These are phyloP conservation scores for Drosophila nr. perissopoda DNA, from an alignment of 2,888 invertebrate species.

Conservation along the genomic window DNA sequence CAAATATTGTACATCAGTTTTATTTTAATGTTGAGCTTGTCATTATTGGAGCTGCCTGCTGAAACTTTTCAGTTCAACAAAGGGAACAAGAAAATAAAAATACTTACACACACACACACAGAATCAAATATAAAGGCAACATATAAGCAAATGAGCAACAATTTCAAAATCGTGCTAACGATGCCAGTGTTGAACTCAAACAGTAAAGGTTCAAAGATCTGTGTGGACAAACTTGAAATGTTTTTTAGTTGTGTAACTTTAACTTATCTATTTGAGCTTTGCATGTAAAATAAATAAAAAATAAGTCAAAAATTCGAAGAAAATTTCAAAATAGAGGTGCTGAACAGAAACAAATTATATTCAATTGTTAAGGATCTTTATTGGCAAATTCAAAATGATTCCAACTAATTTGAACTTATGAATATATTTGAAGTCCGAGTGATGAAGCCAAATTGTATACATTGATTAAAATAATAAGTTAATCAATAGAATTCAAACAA, in stretches of 20 bases:
- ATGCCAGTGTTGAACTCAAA: neutral
- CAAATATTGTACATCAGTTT: slow-evolving; percentile 71
- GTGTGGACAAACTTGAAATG: neutral
- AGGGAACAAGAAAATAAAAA: neutral
- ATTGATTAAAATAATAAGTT: neutral
- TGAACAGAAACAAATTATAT: no score
- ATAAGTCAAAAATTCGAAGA: neutral
- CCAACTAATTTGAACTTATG: neutral
- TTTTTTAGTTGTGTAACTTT: neutral
- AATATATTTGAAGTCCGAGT: neutral
- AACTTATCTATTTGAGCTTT: neutral
- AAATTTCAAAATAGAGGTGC: no score
- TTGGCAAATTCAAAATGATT: neutral
- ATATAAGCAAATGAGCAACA: neutral
- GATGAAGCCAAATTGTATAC: neutral
- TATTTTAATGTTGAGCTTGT: slow-evolving; percentile 46
- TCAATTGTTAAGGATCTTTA: no score
- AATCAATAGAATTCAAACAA: neutral
- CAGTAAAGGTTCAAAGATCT: neutral
- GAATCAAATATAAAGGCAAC: neutral
- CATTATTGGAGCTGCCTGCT: slow-evolving; percentile 11
- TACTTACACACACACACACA: neutral
- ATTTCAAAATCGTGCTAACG: neutral
- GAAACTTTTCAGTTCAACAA: slow-evolving; percentile 9
- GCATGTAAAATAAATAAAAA: neutral